These are phyloP conservation scores for Anoura caudifer DNA, from an alignment of 2,113 vertebrate genomes.

Conservation along the genomic window DNA sequence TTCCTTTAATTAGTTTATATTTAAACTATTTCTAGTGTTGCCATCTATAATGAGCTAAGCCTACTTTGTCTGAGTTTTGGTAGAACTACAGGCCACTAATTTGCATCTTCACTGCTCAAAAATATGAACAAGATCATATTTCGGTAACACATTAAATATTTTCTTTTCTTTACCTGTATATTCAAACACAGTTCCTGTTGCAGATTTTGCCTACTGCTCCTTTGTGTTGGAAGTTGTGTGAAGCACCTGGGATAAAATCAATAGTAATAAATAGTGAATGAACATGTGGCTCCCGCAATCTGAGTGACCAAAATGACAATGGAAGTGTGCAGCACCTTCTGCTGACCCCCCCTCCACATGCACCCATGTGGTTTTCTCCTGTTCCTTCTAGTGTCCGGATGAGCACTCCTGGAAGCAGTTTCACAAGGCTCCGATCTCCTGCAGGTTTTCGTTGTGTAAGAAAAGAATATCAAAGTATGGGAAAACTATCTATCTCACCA, in stretches of 20 bases:
- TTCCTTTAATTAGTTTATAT: not conserved
- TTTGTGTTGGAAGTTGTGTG: not conserved
- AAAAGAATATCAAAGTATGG: not conserved
- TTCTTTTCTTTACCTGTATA: not conserved
- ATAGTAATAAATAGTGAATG: not conserved
- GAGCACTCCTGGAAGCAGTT: not conserved
- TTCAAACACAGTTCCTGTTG: conserved; percentile 28
- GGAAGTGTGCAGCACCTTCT: not conserved
- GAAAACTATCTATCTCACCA: not conserved
- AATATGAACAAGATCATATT: conserved; percentile 31
- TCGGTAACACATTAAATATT: conserved; percentile 5
- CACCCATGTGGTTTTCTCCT: not conserved
- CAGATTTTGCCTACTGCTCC: not conserved
- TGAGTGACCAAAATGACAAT: not conserved
- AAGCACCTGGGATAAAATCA: not conserved
- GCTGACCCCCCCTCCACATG: not conserved
- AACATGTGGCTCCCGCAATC: not conserved
- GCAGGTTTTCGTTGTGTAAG: not conserved
- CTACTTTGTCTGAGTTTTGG: not conserved
- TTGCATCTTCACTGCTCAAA: not conserved
- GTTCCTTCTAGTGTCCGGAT: not conserved
- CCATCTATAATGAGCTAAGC: not conserved
- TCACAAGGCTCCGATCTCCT: not conserved
- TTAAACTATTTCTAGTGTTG: not conserved
- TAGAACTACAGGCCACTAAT: not conserved